phyloP scores from a whole-genome alignment of 1,140 invertebrate genomes.

The Mizuhopecten yessoensis region DNA sequence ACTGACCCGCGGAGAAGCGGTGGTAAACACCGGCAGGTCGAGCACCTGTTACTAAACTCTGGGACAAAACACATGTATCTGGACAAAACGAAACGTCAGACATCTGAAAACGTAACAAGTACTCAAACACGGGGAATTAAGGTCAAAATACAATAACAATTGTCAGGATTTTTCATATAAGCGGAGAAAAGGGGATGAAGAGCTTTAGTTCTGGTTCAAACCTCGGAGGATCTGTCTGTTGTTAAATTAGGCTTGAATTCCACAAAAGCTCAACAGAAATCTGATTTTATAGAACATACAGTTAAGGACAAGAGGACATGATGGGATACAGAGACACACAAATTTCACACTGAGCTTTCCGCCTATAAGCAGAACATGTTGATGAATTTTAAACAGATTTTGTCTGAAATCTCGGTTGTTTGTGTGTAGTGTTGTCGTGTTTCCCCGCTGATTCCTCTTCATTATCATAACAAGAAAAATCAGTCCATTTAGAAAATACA shows the following conservation, averaged over 20 bases:
- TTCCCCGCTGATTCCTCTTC: not conserved
- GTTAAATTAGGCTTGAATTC: not conserved
- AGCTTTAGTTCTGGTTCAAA: not conserved
- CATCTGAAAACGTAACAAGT: not conserved
- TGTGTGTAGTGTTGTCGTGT: not conserved
- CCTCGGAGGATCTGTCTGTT: not conserved
- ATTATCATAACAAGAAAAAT: constrained; percentile 29
- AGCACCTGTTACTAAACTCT: not conserved
- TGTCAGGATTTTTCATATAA: constrained; percentile 1
- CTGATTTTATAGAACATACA: not conserved
- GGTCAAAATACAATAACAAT: constrained; percentile 34
- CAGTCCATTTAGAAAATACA: constrained; percentile 6
- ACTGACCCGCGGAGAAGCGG: not conserved
- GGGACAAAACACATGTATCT: not conserved
- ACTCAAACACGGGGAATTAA: constrained; percentile 18
- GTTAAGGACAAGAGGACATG: not conserved
- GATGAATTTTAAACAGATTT: constrained; percentile 39
- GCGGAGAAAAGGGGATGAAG: not conserved
- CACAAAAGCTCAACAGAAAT: not conserved
- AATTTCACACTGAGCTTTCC: not conserved
- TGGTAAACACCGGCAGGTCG: not conserved
- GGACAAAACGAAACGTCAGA: not conserved
- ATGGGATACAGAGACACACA: not conserved
- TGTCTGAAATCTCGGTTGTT: not conserved
- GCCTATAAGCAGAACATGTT: not conserved